Evolutionary conservation across 2,888 invertebrate species (phyloP), one percentile per base, ranked within the genome.

Genomic region (Drosophila borborema): DNA sequence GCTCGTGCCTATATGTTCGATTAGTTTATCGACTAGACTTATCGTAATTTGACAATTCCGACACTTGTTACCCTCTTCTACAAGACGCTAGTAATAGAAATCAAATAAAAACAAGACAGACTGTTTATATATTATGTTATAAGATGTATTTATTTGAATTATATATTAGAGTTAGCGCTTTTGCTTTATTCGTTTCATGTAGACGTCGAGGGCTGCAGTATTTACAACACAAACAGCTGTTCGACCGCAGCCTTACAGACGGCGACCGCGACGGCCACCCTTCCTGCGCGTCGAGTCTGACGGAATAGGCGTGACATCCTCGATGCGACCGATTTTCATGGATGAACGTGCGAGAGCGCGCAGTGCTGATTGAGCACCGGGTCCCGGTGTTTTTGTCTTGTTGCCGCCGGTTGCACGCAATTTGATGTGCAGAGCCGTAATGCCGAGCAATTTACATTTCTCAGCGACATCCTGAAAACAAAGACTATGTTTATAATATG

Each of bases 251-350:
- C 20, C 12, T 58, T 99, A 99, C 96, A 99, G 96, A 95, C 99
- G 97, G 94, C 99, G 97, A 95, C 99, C 99, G 95, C 99, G 97
- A 92, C 99, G 96, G 94, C 99, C 99, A 93, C 99, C 99, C 97
- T 99, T 99, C 96, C 99, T 98, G 93, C 99, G 97, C 64, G 99
- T 99, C 77, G 98, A 97, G 94, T 99, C 99, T 65, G 99, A 99
- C 91, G 99, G 99, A 94, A 99, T 99, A 28, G 99, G 99, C 12
- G 99, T 99, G 12, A 99, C 99, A 95, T 99, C 99, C 94, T 98
- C 99, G 93, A 99, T 99, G 91, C 99, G 97, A 60, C 99, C 99
- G 93, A 99, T 99, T 94, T 99, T 99, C 98, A 99, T 99, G 90
- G 97, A 98, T 71, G 99, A 98, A 94, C 99, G 98, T 86, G 99